Percentiles rank a stretch among this genome's conserved stretches.
Evolutionary conservation across 2,888 invertebrate genomes (phyloP).

Genomic region (Desoria tigrina): DNA sequence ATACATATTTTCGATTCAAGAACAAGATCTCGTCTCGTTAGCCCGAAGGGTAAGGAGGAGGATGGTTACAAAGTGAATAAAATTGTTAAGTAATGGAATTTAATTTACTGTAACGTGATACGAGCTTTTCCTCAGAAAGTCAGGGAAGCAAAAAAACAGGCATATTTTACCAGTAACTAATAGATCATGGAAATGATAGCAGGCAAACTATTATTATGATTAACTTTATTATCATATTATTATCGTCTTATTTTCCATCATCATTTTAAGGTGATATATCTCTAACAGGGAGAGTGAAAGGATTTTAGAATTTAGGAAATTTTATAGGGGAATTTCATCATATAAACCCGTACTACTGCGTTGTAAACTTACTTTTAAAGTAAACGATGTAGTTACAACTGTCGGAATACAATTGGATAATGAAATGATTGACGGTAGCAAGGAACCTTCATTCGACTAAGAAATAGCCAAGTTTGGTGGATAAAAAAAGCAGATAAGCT

Average conservation of each 20-base stretch:
- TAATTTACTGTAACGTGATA: conserved; percentile 38
- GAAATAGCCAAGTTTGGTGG: neutral
- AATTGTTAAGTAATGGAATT: conserved; percentile 39
- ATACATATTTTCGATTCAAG: neutral
- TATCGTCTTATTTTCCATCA: too few relatives aligned
- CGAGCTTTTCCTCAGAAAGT: conserved; percentile 11
- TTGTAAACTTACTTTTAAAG: neutral
- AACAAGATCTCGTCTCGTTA: neutral
- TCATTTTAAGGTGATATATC: too few relatives aligned
- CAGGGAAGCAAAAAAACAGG: neutral
- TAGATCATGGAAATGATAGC: too few relatives aligned
- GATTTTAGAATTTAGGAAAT: conserved; percentile 14
- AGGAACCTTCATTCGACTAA: neutral
- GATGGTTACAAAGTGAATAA: conserved; percentile 8
- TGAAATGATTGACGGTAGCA: conserved; percentile 5
- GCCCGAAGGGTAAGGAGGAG: neutral
- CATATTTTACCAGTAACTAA: too few relatives aligned
- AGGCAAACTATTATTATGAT: too few relatives aligned
- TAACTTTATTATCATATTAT: too few relatives aligned
- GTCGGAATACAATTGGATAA: neutral
- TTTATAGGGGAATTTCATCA: too few relatives aligned
- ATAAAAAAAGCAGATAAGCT: neutral
- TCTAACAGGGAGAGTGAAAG: too few relatives aligned
- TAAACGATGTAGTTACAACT: neutral
- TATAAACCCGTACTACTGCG: neutral